Conservation (phyloP, 1,140 invertebrate genomes). For the Lepidostoma basale region DNA sequence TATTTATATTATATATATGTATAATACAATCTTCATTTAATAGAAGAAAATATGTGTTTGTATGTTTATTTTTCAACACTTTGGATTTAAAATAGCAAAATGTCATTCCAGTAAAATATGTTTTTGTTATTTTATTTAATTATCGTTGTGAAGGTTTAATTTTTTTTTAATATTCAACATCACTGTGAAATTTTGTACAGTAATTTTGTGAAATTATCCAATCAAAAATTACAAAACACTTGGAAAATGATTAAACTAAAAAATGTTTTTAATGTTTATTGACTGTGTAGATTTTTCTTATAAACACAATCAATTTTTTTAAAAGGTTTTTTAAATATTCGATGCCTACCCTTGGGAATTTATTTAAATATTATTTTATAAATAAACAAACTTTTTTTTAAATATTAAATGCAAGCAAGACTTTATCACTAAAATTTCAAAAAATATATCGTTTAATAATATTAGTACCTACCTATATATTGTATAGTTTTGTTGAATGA, state of each 20-base stretch:
- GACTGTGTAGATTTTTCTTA: background rate
- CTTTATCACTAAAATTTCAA: background rate
- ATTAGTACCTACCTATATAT: background rate
- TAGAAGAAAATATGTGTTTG: too few relatives aligned
- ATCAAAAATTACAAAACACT: too few relatives aligned
- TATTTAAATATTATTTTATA: background rate
- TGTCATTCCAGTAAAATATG: too few relatives aligned
- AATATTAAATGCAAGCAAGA: background rate
- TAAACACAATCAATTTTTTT: background rate
- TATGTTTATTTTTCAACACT: too few relatives aligned
- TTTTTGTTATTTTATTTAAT: too few relatives aligned
- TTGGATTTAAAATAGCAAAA: too few relatives aligned
- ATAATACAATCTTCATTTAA: too few relatives aligned
- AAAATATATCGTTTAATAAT: conserved; percentile 2
- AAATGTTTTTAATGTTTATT: background rate
- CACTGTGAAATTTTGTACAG: too few relatives aligned
- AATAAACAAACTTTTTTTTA: background rate
- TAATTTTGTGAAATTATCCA: too few relatives aligned
- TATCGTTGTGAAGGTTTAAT: too few relatives aligned
- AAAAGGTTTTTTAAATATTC: background rate
- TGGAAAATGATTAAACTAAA: background rate
- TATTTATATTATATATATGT: too few relatives aligned
- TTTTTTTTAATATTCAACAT: too few relatives aligned
- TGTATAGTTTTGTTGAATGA: background rate
- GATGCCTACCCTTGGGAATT: background rate